These are phyloP conservation scores for Sinosuthora webbiana DNA, from an alignment of 2,113 vertebrate genomes.

Conservation along the genomic window DNA sequence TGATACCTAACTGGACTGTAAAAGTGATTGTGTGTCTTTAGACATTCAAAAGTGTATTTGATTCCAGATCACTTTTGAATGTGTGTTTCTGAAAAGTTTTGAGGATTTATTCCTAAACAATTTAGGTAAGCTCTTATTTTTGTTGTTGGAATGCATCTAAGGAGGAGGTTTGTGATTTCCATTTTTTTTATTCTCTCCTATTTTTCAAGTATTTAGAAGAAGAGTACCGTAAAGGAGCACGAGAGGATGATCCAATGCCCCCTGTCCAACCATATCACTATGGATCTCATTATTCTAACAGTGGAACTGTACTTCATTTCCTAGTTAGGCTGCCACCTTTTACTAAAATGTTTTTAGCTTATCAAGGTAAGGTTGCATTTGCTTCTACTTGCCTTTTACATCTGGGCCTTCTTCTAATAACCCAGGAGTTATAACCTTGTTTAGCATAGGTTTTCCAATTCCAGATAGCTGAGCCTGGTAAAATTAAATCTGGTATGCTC, in stretches of 20 bases:
- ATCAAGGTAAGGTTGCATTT: constrained; percentile 83
- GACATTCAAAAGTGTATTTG: not conserved
- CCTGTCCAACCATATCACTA: constrained; percentile 98
- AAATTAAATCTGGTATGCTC: not conserved
- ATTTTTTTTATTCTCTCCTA: not conserved
- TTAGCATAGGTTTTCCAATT: not conserved
- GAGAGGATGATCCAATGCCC: constrained; percentile 97
- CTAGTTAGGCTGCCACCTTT: constrained; percentile 96
- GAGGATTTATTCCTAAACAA: not conserved
- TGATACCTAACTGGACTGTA: not conserved
- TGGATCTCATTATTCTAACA: constrained; percentile 98
- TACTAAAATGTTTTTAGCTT: constrained; percentile 98
- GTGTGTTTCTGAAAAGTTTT: not conserved
- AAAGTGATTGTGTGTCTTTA: not conserved
- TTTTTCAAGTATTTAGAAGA: constrained; percentile 90
- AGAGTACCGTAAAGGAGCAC: constrained; percentile 91
- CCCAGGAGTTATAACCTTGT: not conserved
- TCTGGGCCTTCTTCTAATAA: not conserved
- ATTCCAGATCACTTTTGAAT: not conserved
- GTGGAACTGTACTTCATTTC: constrained; percentile 96
- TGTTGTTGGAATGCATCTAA: not conserved
- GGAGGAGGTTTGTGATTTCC: not conserved
- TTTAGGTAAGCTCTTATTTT: not conserved
- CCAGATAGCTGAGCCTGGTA: not conserved
- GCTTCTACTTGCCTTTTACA: not conserved